Base-by-base conservation (phyloP, 2,888 invertebrate species). In the Orthosia gothica region DNA sequence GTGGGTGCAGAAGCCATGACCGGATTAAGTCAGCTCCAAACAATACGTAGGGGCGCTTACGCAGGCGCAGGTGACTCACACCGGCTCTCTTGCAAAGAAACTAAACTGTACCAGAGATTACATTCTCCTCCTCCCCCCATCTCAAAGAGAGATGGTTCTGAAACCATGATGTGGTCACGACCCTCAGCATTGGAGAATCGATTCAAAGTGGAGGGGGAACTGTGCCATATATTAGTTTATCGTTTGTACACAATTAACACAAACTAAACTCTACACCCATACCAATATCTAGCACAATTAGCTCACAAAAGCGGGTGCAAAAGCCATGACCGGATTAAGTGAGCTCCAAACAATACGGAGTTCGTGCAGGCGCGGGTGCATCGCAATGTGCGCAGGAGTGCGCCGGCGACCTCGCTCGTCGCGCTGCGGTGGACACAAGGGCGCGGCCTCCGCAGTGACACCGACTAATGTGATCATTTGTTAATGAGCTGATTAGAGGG, bases 291-390 rank as follows among this genome's bases (percentile, higher is more conserved):
- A 73, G 55, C 52, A 77, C 81, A 83, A 80, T 71, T 84, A 84
- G 70, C 64, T 70, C 70, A 86, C 87, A 79, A 86, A 85, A 87
- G 70, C 74, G 76, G 81, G 77, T 80, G 81, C 79, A 78, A 76
- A 76, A 75, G 76, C 88, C 86, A 76, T 86, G 86, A 86, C 86
- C 88, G 84, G 74, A 82, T 82, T 87, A 78, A 74, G 65, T 49
- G 64, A 67, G 50, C 70, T 49, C 23, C 57, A 70, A 82, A 86
- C 88, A 86, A 86, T 86, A 84, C 80, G 61, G 75, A 7, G 40
- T 40, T 40, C 40, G 40, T 40, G 40, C 20, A 40, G 55, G 64
- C 76, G 50, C 76, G 72, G 76, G 82, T 63, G 82, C 82, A 84
- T 76, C 76, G 71, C 85, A 84, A 82, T 81, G 68, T 83, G 82